phyloP scores from a whole-genome alignment of 1,140 invertebrate species.

The Nasonia giraulti region DNA sequence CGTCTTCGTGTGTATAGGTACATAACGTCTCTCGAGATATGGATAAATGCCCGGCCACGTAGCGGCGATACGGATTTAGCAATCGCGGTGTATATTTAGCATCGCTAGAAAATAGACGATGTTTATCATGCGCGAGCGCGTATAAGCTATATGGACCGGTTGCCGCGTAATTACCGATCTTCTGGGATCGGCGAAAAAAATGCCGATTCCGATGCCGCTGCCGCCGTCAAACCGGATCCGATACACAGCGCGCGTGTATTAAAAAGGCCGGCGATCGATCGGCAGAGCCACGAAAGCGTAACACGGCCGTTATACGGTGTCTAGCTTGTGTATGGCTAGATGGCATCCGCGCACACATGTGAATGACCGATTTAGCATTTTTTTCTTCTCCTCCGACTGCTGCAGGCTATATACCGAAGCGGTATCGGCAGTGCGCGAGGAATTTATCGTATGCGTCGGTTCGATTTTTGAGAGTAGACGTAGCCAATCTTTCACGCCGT shows the following conservation, averaged over 20 bases:
- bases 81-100: slow-evolving; percentile 17
- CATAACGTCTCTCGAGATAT: neutral
- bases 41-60: neutral
- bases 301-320: neutral
- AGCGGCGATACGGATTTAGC: slow-evolving; percentile 13
- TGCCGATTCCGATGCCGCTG: neutral
- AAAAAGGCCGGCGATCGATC: neutral
- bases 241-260: neutral
- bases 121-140: neutral
- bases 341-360: neutral
- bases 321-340: neutral
- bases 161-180: slow-evolving; percentile 6
- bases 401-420: neutral
- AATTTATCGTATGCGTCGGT: too few species aligned
- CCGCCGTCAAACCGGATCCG: neutral
- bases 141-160: neutral
- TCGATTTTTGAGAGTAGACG: too few species aligned
- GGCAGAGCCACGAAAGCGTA: slow-evolving; percentile 4
- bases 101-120: slow-evolving; percentile 7
- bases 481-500: too few species aligned
- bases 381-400: neutral
- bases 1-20: neutral
- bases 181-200: neutral
- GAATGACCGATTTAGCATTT: slow-evolving; percentile 25
- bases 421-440: too few species aligned